These are phyloP conservation scores for Lycophotia porphyrea DNA, from an alignment of 2,888 invertebrate genomes.

Conservation along the genomic window DNA sequence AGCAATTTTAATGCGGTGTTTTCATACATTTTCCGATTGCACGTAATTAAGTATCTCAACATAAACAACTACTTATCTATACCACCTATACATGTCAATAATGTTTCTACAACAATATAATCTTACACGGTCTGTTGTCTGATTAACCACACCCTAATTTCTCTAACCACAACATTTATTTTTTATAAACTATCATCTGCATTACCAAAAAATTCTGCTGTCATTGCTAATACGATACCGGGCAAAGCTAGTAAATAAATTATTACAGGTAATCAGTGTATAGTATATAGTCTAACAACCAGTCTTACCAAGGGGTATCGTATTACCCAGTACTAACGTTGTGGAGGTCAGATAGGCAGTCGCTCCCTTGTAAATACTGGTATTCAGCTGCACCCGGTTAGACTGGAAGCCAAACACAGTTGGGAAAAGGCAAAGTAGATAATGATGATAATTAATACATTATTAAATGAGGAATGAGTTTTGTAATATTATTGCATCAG, in stretches of 20 bases:
- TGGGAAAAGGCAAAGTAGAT: too few species aligned
- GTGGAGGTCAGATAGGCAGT: too few species aligned
- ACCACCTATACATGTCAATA: neutral
- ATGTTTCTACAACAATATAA: conserved; percentile 14
- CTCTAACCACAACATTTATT: neutral
- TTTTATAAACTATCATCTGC: neutral
- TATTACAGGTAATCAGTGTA: too few species aligned
- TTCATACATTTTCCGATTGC: conserved; percentile 4
- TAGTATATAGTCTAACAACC: too few species aligned
- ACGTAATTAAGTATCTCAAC: conserved; percentile 1
- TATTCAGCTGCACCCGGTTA: too few species aligned
- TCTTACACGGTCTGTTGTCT: conserved; percentile 6
- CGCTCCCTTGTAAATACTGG: too few species aligned
- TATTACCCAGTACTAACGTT: too few species aligned
- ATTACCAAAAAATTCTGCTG: neutral
- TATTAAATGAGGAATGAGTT: conserved; percentile 6
- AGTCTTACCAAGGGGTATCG: too few species aligned
- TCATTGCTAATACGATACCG: neutral
- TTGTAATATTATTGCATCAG: neutral
- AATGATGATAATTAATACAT: too few species aligned
- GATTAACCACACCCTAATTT: neutral
- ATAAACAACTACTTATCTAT: conserved; percentile 1
- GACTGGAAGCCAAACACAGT: too few species aligned
- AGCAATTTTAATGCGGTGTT: conserved; percentile 10
- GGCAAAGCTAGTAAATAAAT: too few species aligned